phyloP scores from a whole-genome alignment of 1,140 invertebrate species.

The Pseudomyrmex pallidus region DNA sequence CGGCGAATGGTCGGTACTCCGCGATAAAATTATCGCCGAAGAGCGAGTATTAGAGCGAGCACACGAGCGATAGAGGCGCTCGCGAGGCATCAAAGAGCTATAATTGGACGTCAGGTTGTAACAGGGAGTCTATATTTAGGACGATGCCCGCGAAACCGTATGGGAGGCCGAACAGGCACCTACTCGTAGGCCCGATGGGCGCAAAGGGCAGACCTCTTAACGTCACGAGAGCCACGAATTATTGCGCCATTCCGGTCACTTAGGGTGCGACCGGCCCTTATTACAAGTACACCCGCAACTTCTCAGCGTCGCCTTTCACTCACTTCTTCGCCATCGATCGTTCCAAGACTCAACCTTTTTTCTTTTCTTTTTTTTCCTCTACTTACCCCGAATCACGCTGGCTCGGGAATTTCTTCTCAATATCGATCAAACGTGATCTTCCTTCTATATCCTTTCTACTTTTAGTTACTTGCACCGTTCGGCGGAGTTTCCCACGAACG shows the following conservation, averaged over 20 bases:
- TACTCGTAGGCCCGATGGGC: slow-evolving; percentile 72
- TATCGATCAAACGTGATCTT: background rate
- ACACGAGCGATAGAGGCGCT: slow-evolving; percentile 72
- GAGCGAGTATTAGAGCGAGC: slow-evolving; percentile 47
- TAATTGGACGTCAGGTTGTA: slow-evolving; percentile 82
- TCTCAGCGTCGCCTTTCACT: slow-evolving; percentile 12
- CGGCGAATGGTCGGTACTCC: slow-evolving; percentile 58
- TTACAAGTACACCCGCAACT: slow-evolving; percentile 75
- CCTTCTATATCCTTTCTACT: background rate
- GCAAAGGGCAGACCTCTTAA: slow-evolving; percentile 82
- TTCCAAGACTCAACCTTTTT: slow-evolving; percentile 4
- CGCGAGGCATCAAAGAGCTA: slow-evolving; percentile 82
- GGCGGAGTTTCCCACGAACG: background rate
- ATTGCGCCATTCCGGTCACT: slow-evolving; percentile 84
- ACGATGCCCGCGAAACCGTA: slow-evolving; percentile 78
- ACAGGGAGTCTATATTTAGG: slow-evolving; percentile 81
- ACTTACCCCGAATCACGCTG: slow-evolving; percentile 4
- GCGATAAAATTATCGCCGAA: slow-evolving; percentile 78
- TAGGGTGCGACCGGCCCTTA: slow-evolving; percentile 82
- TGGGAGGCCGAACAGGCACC: slow-evolving; percentile 70
- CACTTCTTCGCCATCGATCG: slow-evolving; percentile 24
- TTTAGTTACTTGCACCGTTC: slow-evolving; percentile 19
- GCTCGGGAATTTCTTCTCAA: background rate
- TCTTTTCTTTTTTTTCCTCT: slow-evolving; percentile 34
- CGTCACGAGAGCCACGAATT: slow-evolving; percentile 84